A percentile compares a stretch with the other conserved stretches of the same genome.
Conservation (phyloP, 2,113 vertebrate genomes). For the Indri indri region DNA sequence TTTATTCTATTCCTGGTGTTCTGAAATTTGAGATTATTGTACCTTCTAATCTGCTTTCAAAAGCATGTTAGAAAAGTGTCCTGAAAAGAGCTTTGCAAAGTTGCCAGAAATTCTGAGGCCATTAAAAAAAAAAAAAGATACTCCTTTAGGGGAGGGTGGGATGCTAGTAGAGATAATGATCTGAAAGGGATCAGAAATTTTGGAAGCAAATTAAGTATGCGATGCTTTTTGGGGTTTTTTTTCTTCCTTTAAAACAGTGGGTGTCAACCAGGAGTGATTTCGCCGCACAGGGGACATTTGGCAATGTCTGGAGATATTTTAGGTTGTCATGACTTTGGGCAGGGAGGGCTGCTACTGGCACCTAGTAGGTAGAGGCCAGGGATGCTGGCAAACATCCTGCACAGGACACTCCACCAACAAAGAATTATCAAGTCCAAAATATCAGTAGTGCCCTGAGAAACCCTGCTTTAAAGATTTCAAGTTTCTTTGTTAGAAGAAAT, state of each 20-base stretch:
- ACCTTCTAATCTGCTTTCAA: neutral
- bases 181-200: neutral
- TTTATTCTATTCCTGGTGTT: neutral
- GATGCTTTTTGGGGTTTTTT: too few species aligned
- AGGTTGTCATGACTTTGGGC: neutral
- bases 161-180: neutral
- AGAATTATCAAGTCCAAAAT: neutral
- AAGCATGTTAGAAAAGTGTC: neutral
- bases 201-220: neutral
- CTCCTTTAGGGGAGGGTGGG: neutral
- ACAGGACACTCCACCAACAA: neutral
- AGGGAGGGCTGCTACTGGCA: neutral
- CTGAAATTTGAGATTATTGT: neutral
- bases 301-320: neutral
- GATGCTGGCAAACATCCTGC: neutral
- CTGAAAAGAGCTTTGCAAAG: neutral
- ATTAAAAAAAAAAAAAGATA: neutral
- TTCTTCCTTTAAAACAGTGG: neutral
- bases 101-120: neutral
- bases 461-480: neutral
- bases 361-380: neutral
- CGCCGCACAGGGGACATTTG: neutral
- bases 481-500: neutral
- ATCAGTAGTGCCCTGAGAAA: neutral
- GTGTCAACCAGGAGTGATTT: neutral